Conservation (phyloP, 2,113 vertebrate species). For the Macaca mulatta region DNA sequence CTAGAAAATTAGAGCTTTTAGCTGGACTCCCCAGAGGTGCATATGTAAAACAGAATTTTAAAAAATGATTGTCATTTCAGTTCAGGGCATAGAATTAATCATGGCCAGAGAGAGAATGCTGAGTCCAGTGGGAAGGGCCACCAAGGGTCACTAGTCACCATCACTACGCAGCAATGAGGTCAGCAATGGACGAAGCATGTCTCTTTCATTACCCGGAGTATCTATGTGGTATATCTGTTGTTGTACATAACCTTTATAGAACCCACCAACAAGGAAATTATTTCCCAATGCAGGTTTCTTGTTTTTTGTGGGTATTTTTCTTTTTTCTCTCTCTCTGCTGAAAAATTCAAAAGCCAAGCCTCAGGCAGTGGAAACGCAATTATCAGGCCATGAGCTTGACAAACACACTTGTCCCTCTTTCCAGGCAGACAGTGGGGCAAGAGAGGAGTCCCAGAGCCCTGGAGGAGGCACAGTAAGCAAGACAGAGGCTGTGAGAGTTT, state of each 20-base stretch:
- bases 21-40: conserved; percentile 77
- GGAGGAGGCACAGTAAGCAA: accelerated
- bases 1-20: conserved; percentile 85
- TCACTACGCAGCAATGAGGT: conserved; percentile 79
- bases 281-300: not conserved
- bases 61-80: conserved; percentile 84
- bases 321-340: not conserved
- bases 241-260: conserved; percentile 79
- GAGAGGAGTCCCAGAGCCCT: not conserved
- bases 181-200: conserved; percentile 71
- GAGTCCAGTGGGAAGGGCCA: conserved; percentile 79
- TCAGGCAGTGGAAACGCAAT: conserved; percentile 57
- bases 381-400: not conserved
- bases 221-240: conserved; percentile 70
- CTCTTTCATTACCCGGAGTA: conserved; percentile 77
- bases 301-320: not conserved
- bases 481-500: not conserved
- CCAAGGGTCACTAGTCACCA: conserved; percentile 80
- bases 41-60: conserved; percentile 83
- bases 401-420: conserved; percentile 12
- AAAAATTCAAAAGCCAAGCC: conserved; percentile 71
- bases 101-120: conserved; percentile 80
- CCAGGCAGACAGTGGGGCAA: not conserved
- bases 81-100: conserved; percentile 84
- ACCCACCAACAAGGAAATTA: conserved; percentile 54